phyloP scores from a whole-genome alignment of 2,797 vertebrate species.

The Arrhamphus sclerolepis region DNA sequence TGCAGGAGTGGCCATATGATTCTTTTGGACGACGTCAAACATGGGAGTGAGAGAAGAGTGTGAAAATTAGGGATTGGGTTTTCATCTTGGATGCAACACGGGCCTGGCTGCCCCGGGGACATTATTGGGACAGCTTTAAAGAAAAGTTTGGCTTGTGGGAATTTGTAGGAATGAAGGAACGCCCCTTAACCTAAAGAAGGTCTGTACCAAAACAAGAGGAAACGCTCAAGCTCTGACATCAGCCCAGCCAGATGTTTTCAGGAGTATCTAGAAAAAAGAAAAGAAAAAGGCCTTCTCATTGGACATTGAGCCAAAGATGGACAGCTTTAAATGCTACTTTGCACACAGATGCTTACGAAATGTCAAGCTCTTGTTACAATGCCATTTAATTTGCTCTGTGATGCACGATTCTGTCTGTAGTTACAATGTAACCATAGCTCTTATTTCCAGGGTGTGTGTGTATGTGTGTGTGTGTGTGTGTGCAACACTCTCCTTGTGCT shows the following conservation, averaged over 20 bases:
- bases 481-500: constrained; percentile 17
- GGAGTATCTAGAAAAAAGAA: no score
- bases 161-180: constrained; percentile 57
- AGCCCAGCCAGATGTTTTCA: constrained; percentile 34
- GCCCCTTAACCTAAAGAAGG: constrained; percentile 47
- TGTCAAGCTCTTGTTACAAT: not conserved
- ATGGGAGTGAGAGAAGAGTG: constrained; percentile 32
- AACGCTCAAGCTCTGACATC: constrained; percentile 58
- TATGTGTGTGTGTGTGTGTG: constrained; percentile 40
- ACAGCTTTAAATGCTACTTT: not conserved
- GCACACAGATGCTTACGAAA: constrained; percentile 2
- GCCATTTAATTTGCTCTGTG: constrained; percentile 12
- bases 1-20: constrained; percentile 46
- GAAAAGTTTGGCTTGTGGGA: constrained; percentile 52
- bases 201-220: constrained; percentile 55
- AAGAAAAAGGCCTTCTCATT: not conserved
- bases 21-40: constrained; percentile 21
- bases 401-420: constrained; percentile 8
- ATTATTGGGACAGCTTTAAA: constrained; percentile 61
- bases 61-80: constrained; percentile 57
- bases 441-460: constrained; percentile 45
- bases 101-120: constrained; percentile 36
- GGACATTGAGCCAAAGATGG: not conserved
- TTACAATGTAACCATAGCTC: constrained; percentile 1
- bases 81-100: constrained; percentile 46